These are phyloP conservation scores for Cyclophora punctaria DNA, from an alignment of 2,888 invertebrate species.

Conservation along the genomic window DNA sequence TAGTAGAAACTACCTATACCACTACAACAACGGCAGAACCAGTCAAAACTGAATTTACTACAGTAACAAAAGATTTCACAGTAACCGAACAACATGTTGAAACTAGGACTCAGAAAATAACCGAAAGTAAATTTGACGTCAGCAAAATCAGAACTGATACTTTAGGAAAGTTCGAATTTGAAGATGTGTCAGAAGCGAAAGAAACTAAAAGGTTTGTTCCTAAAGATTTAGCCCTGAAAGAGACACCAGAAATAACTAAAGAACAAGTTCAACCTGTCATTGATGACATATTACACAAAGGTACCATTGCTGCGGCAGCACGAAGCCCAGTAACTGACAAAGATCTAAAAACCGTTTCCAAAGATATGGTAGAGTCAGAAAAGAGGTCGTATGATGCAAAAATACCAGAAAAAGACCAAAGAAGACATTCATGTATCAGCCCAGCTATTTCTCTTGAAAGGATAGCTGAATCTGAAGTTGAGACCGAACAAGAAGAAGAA, in stretches of 20 bases:
- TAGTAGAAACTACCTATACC: slow-evolving; percentile 33
- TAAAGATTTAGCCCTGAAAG: slow-evolving; percentile 40
- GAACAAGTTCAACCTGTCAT: slow-evolving; percentile 62
- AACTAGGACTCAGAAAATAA: slow-evolving; percentile 22
- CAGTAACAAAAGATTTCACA: slow-evolving; percentile 26
- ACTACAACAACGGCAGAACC: slow-evolving; percentile 30
- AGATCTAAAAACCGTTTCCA: slow-evolving; percentile 50
- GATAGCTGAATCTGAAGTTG: slow-evolving; percentile 64
- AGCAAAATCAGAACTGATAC: slow-evolving; percentile 62
- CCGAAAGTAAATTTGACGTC: slow-evolving; percentile 52
- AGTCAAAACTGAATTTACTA: slow-evolving; percentile 23
- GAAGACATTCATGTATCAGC: slow-evolving; percentile 66
- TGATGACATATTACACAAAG: slow-evolving; percentile 62
- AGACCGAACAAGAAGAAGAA: slow-evolving; percentile 54
- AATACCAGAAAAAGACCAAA: slow-evolving; percentile 61
- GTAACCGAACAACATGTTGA: slow-evolving; percentile 27
- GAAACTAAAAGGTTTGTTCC: slow-evolving; percentile 36
- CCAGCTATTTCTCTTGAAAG: slow-evolving; percentile 66
- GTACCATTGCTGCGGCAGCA: slow-evolving; percentile 51
- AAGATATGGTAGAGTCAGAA: slow-evolving; percentile 57
- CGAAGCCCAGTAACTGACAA: slow-evolving; percentile 57
- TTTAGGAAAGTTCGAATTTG: slow-evolving; percentile 52
- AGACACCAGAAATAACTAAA: slow-evolving; percentile 52
- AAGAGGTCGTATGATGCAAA: slow-evolving; percentile 66
- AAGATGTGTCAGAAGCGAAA: slow-evolving; percentile 30